phyloP scores from a whole-genome alignment of 2,113 vertebrate genomes.

The Glaucomys volans region DNA sequence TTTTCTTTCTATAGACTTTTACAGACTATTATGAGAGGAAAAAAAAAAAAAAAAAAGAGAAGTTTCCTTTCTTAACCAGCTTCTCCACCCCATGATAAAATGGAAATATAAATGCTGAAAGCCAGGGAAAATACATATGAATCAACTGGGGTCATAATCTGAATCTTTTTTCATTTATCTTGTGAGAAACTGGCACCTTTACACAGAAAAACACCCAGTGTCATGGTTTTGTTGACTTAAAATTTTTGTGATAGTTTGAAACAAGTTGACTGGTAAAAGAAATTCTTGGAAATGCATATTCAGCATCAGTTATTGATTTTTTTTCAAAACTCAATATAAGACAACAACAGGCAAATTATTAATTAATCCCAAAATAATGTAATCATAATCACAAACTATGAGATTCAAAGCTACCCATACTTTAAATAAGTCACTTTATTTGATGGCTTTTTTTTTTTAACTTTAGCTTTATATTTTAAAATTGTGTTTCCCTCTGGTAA shows the following conservation, averaged over 20 bases:
- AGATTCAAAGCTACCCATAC: neutral
- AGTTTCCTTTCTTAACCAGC: neutral
- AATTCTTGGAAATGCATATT: neutral
- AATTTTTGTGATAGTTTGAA: constrained; percentile 4
- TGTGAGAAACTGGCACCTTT: neutral
- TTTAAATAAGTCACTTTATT: neutral
- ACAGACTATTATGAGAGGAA: neutral
- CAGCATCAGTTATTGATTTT: neutral
- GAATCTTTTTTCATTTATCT: neutral
- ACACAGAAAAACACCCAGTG: neutral
- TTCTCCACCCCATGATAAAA: neutral
- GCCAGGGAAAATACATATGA: neutral
- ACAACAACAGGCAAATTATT: neutral
- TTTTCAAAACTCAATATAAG: neutral
- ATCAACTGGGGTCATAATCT: neutral
- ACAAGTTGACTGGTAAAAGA: neutral
- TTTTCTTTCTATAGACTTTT: neutral
- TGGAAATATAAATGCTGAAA: neutral
- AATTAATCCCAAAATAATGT: neutral
- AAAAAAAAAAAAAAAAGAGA: neutral
- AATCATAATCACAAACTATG: neutral
- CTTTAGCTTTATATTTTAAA: neutral
- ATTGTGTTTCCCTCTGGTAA: neutral
- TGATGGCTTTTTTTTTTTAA: neutral
- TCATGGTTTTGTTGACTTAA: neutral